Conservation (phyloP, 2,797 vertebrate genomes). For the Sebastes itinus region DNA sequence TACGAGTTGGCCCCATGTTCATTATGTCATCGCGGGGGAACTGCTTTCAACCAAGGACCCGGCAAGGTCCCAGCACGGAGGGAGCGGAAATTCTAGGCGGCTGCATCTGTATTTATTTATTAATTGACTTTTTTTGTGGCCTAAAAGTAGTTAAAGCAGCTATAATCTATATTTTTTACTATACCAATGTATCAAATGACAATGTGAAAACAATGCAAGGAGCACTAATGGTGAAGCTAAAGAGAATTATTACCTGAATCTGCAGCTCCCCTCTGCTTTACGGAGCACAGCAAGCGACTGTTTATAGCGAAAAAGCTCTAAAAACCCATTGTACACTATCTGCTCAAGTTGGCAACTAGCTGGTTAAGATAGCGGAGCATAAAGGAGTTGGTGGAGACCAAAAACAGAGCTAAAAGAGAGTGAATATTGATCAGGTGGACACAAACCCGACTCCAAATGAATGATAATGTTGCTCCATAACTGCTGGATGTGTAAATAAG, state of each 20-base stretch:
- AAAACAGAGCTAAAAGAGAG: not conserved
- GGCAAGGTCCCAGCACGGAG: too few relatives aligned
- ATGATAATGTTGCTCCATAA: not conserved
- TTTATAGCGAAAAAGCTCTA: not conserved
- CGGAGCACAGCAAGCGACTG: not conserved
- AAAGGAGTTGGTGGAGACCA: not conserved
- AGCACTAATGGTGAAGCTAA: accelerated
- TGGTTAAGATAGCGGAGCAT: not conserved
- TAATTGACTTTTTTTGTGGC: not conserved
- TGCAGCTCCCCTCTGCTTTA: not conserved
- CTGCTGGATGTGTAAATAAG: not conserved
- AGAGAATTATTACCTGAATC: not conserved
- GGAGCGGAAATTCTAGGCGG: too few relatives aligned
- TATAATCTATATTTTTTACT: not conserved
- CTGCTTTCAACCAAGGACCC: too few relatives aligned
- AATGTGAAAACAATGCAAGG: not conserved
- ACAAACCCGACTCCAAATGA: not conserved
- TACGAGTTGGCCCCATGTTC: too few relatives aligned
- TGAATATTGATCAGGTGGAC: not conserved
- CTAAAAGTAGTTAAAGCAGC: not conserved
- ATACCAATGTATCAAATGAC: not conserved
- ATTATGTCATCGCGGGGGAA: too few relatives aligned
- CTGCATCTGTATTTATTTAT: too few relatives aligned
- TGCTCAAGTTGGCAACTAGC: not conserved
- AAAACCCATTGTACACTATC: not conserved